Conservation (phyloP, 2,113 vertebrate species). For the Serilophus lunatus region DNA sequence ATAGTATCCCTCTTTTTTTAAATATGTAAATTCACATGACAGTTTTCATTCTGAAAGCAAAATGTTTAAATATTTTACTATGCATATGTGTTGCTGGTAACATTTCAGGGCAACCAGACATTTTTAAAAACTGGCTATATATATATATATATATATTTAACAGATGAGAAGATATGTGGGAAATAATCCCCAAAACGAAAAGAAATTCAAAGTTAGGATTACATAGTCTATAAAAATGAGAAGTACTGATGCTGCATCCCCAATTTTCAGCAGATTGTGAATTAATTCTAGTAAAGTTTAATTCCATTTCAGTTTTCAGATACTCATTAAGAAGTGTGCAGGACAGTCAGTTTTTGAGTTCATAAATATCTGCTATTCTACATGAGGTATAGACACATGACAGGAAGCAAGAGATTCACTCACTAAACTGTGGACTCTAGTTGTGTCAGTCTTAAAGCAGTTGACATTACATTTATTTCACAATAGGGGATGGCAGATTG, state of each 20-base stretch:
- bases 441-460: background rate
- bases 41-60: background rate
- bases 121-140: fast-evolving
- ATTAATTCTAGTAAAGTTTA: background rate
- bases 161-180: background rate
- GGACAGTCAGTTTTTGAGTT: background rate
- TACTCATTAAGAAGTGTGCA: background rate
- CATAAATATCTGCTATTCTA: background rate
- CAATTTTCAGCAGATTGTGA: background rate
- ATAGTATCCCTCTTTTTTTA: background rate
- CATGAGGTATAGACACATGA: background rate
- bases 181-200: background rate
- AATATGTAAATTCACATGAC: background rate
- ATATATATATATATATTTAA: background rate
- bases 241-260: background rate
- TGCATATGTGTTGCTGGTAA: fast-evolving
- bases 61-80: background rate
- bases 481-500: background rate
- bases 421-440: background rate
- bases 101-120: background rate
- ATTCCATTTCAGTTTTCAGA: background rate
- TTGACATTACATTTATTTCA: background rate
- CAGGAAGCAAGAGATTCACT: background rate
- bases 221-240: background rate
- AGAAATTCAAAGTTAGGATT: background rate